Evolutionary conservation across 2,888 invertebrate species (phyloP), one percentile per base, ranked within the genome.

Genomic region (Polyommatus iphigenia): DNA sequence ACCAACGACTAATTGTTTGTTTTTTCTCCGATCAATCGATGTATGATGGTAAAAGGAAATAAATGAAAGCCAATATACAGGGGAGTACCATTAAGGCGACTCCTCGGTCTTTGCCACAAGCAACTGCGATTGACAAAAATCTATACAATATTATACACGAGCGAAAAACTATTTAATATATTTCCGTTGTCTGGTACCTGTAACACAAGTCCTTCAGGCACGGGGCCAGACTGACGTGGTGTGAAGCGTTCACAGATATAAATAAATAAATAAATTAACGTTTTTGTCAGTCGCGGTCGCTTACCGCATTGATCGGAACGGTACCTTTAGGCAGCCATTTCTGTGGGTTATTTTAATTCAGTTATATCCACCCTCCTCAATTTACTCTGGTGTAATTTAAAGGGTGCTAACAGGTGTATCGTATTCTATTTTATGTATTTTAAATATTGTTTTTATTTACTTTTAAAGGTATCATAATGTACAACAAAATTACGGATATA

Each of bases 361-460:
- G 73, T 73, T 73, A 73, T 46, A 73, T 46, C 20, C 46, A 41
- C 73, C 72, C 36, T 72, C 10, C 41, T 20, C 73, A 73, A 50
- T 73, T 73, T 73, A 73, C 20, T 73, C 24, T 2, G 18, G 29
- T 67, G 29, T 32, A 29, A 67, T 67, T 67, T 29, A 67, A 67
- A 20, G 73, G 73, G 73, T 46, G n/a, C 20, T 50, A 46, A n/a
- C 72, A 72, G 72, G n/a, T 72, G 72, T 72, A 41, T 41, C 13
- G 0, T 71, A 7, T 72, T 72, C 1, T 41, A 7, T 71, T 8
- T 36, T n/a, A 36, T 71, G 18, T 41, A 41, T 8, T 41, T 72
- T 72, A 72, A 41, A 36, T 72, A 8, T 4, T 18, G 7, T 36
- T 71, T n/a, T 72, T 41, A 20, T 72, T 20, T 32, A 32, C 67